Evolutionary conservation across 2,888 invertebrate genomes (phyloP).

Genomic region (Tetramorium bicarinatum): DNA sequence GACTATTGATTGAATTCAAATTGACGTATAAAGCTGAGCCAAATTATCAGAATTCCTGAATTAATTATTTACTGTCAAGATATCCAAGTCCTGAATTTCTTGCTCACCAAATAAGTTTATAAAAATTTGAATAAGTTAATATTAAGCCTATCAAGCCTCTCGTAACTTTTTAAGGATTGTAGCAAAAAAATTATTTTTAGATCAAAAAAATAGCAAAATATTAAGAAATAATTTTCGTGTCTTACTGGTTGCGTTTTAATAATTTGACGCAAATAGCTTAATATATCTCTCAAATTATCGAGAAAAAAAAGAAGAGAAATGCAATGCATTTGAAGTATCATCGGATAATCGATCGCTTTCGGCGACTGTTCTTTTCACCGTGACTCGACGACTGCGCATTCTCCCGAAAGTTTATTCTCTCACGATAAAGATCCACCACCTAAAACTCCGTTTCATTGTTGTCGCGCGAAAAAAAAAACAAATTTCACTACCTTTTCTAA

Average conservation of each 20-base stretch:
- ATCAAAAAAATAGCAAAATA: no score
- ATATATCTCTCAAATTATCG: not conserved
- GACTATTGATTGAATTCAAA: constrained; percentile 5
- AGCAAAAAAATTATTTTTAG: no score
- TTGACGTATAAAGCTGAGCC: not conserved
- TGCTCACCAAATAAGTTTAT: no score
- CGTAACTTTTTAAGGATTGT: no score
- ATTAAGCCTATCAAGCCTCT: no score
- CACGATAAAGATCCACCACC: constrained; percentile 52
- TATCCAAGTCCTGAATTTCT: no score
- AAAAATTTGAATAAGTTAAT: no score
- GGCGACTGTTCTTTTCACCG: not conserved
- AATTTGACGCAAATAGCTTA: no score
- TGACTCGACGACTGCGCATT: constrained; percentile 5
- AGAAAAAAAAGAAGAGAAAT: not conserved
- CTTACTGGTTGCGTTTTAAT: no score
- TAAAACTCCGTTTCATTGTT: not conserved
- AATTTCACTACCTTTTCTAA: constrained; percentile 19
- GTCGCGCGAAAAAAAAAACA: constrained; percentile 9
- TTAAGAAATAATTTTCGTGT: no score
- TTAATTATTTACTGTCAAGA: no score
- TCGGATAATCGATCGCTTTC: constrained; percentile 63
- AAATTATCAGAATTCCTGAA: no score
- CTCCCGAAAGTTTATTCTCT: constrained; percentile 26
- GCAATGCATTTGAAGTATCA: constrained; percentile 43